These are phyloP conservation scores for Adelges cooleyi DNA, from an alignment of 1,140 invertebrate genomes.

Conservation along the genomic window DNA sequence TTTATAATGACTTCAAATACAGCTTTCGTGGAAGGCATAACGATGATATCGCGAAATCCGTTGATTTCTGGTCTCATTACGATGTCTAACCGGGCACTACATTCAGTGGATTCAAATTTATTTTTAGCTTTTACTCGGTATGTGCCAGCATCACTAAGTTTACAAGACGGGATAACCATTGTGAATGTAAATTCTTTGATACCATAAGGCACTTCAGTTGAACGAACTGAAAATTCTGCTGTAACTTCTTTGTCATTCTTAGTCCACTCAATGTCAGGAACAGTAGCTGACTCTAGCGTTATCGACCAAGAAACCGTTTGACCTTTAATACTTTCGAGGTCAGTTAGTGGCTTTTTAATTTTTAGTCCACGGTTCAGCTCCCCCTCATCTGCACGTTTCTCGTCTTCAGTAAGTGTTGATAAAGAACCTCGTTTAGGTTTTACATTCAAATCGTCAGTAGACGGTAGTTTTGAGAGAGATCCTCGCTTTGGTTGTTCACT, in stretches of 20 bases:
- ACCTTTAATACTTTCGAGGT: conserved; percentile 55
- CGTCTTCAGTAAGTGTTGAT: conserved; percentile 47
- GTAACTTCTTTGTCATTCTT: conserved; percentile 40
- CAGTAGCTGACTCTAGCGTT: conserved; percentile 67
- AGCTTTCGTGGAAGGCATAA: conserved; percentile 56
- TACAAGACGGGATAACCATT: conserved; percentile 52
- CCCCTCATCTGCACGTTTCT: conserved; percentile 54
- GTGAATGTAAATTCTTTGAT: conserved; percentile 61
- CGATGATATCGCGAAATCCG: conserved; percentile 55
- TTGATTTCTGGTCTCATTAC: conserved; percentile 62
- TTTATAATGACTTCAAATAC: conserved; percentile 57
- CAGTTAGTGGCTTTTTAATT: conserved; percentile 53
- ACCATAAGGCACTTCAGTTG: conserved; percentile 56
- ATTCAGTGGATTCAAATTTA: conserved; percentile 58
- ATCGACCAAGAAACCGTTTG: conserved; percentile 57
- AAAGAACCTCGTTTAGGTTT: too few relatives aligned
- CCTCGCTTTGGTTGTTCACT: too few relatives aligned
- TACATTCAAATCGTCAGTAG: too few relatives aligned
- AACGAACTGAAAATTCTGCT: conserved; percentile 41
- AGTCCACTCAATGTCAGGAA: conserved; percentile 48
- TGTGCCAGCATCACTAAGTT: conserved; percentile 62
- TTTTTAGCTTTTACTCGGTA: conserved; percentile 69
- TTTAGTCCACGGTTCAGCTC: conserved; percentile 64
- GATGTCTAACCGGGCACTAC: conserved; percentile 55
- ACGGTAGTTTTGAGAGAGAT: too few relatives aligned